A percentile compares a stretch with the other conserved stretches of the same genome.
Evolutionary conservation across 2,797 vertebrate species (phyloP).

Genomic region (Sarcophilus harrisii): DNA sequence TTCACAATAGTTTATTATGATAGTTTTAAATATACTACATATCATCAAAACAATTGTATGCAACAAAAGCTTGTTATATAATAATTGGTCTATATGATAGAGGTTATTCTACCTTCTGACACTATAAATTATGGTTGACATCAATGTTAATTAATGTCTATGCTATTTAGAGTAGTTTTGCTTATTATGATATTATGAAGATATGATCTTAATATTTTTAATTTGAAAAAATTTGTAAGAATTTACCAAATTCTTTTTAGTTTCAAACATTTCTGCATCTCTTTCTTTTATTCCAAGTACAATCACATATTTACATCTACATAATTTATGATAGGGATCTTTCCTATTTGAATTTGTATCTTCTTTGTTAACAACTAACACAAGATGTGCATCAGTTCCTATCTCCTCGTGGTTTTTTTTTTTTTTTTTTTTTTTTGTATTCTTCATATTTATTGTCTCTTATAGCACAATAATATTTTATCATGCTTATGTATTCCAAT

Average conservation of each 20-base stretch:
- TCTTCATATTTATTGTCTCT: not conserved
- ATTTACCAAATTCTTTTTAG: not conserved
- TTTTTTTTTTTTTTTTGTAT: not conserved
- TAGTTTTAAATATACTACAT: not conserved
- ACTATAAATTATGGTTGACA: not conserved
- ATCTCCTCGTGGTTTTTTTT: not conserved
- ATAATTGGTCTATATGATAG: not conserved
- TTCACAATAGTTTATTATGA: not conserved
- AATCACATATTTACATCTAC: too few species aligned
- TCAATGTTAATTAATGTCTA: too few species aligned
- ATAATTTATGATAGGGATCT: not conserved
- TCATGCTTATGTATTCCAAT: not conserved
- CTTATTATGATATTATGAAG: too few species aligned
- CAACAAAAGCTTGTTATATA: not conserved
- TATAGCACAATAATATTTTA: not conserved
- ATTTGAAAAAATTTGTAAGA: too few species aligned
- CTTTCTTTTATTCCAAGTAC: not conserved
- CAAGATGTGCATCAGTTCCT: not conserved
- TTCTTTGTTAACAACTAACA: not conserved
- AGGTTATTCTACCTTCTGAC: not conserved
- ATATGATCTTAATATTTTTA: too few species aligned
- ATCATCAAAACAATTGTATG: not conserved
- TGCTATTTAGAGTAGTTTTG: too few species aligned
- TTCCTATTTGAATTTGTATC: not conserved
- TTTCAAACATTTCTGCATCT: not conserved